Conservation (phyloP, 2,797 vertebrate species). For the Crocidura indochinensis region DNA sequence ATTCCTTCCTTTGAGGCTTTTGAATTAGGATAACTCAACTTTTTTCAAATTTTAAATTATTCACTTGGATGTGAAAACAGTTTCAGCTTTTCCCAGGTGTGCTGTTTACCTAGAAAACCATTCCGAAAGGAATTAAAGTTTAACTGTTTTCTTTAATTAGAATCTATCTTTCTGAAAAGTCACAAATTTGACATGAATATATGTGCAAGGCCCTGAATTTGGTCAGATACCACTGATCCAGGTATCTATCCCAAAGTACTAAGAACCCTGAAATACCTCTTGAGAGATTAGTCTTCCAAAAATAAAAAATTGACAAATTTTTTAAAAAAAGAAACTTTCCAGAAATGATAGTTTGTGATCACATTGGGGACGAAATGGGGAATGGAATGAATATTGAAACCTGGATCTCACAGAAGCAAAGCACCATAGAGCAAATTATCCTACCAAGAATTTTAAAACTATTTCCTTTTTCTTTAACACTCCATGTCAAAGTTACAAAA, state of each 20-base stretch:
- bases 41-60: constrained; percentile 61
- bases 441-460: constrained; percentile 32
- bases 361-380: no score
- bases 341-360: constrained; percentile 9
- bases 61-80: constrained; percentile 62
- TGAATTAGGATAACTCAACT: constrained; percentile 43
- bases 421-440: no score
- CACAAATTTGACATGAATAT: no score
- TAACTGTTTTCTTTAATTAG: constrained; percentile 46
- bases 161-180: no score
- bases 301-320: constrained; percentile 25
- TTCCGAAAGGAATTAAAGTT: constrained; percentile 74
- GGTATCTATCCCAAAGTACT: no score
- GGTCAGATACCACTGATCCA: no score
- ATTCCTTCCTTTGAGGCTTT: background rate
- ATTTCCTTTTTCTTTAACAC: constrained; percentile 3
- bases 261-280: no score
- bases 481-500: constrained; percentile 14
- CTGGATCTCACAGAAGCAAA: no score
- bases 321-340: constrained; percentile 77
- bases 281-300: no score
- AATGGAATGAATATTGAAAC: no score
- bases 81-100: constrained; percentile 58
- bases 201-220: no score
- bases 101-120: constrained; percentile 83